Evolutionary conservation across 2,797 vertebrate genomes (phyloP), one percentile per base, ranked within the genome.

Genomic region (Pagetopsis macropterus): DNA sequence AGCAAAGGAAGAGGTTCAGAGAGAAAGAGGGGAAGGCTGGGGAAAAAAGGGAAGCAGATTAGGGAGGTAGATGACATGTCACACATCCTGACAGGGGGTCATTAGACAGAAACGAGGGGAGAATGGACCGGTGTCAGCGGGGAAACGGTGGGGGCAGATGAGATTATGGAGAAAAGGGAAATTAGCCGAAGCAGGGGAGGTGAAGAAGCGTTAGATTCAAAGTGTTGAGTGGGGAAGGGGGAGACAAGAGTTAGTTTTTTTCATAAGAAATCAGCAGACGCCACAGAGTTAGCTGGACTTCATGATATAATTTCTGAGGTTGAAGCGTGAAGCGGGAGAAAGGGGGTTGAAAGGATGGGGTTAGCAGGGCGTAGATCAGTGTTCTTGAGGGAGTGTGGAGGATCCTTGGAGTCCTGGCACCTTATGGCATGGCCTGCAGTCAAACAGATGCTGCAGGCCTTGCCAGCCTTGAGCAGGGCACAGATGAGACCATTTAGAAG

Each of bases 371-470:
- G 92, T 83, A 92, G 93, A 76, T 74, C 61, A 88, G 92, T 90
- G 94, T 93, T 95, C 94, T 93, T 91, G 83, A 82, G 93, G 93
- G 93, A 91, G 79, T 41, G 71, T 21, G 44, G 78, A 88, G 91
- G 90, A 84, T 93, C 90, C 92, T 92, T 79, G 85, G 92, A 92
- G 91, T 86, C 89, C 86, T 82, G 87, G 86, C 88, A 91, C 91
- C 93, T 94, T 92, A 93, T 94, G 93, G 92, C 92, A 93, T 93
- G 91, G 93, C 93, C 93, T 92, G 91, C 91, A 93, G 94, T 93
- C 91, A 93, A 92, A 93, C 94, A 94, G 93, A 94, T 94, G 93
- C 93, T 93, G 89, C 89, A 86, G 81, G 90, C 91, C 89, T 75
- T 84, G 85, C 83, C 91, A 91, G 90, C 91, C 91, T 92, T 90